Base-by-base conservation (phyloP, 2,888 invertebrate genomes). In the Lasioglossum morio region DNA sequence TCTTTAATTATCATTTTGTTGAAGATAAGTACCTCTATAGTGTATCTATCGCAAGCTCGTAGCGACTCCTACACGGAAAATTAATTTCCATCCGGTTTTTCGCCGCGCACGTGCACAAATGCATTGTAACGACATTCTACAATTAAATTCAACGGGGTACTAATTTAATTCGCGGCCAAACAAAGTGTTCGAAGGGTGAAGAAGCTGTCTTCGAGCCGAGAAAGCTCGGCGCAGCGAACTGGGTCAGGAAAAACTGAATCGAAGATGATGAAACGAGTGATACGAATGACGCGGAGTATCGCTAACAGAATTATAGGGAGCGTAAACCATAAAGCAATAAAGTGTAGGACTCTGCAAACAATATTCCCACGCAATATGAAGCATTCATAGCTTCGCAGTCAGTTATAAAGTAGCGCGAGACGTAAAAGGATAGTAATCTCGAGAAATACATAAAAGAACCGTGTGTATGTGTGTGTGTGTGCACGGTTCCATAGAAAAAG, bases 351-450 rank as follows among this genome's bases (percentile, higher is more conserved):
- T 23, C 12, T 12, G 69, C 66, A 66, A 69, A 69, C 37, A 37
- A 37, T 69, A 69, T 69, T 69, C 69, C 37, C 34, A 37, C 37
- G 69, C 69, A 69, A 37, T 69, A 69, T 40, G 69, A 69, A 69
- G 69, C 69, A 69, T 69, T 69, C 69, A 37, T 69, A n/a, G 69
- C 23, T 12, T 40, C 23, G 23, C 4, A 69, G 37, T 69, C 37
- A 37, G 69, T 69, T 37, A 69, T 69, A 37, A 37, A 53, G 5
- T n/a, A 37, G 69, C 34, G 19, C 23, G 37, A 69, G 34, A 23
- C 37, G 69, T 37, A 37, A 69, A 69, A 37, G 37, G 69, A 69
- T 37, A 69, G 34, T 37, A 37, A 69, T 23, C 37, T 37, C 8
- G 23, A 12, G 19, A 23, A 37, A 37, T 69, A 69, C 34, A 69